A percentile compares a stretch with the other conserved stretches of the same genome.
These are phyloP conservation scores for Bujurquina vittata DNA, from an alignment of 2,113 vertebrate genomes.

Conservation along the genomic window DNA sequence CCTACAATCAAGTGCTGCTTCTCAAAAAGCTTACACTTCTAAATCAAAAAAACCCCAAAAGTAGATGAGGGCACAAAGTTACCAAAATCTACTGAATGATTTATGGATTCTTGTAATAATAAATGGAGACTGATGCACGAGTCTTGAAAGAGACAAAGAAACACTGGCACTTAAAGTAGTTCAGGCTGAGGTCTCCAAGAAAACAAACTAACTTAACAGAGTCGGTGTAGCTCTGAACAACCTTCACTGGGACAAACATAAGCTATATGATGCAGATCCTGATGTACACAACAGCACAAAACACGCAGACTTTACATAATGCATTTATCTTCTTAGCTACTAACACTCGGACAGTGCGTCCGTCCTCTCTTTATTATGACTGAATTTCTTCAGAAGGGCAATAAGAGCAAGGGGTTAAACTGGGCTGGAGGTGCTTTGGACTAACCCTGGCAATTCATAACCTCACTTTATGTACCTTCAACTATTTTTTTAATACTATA, in stretches of 20 bases:
- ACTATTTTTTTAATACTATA: neutral
- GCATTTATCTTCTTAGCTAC: neutral
- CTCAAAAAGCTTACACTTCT: constrained; percentile 73
- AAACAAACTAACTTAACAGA: neutral
- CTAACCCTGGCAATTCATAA: no score
- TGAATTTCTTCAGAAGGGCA: no score
- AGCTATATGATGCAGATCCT: neutral
- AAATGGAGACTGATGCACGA: constrained; percentile 47
- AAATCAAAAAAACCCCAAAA: constrained; percentile 47
- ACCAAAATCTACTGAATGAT: constrained; percentile 70
- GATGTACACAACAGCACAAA: neutral
- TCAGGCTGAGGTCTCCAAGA: constrained; percentile 26
- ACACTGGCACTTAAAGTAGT: constrained; percentile 12
- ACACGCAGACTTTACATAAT: neutral
- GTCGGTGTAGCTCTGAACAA: neutral
- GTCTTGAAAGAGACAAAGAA: constrained; percentile 37
- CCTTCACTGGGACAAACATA: neutral
- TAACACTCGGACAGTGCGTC: neutral
- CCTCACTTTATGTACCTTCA: no score
- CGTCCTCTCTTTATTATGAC: no score
- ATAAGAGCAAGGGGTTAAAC: no score
- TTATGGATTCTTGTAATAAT: constrained; percentile 60
- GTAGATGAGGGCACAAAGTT: constrained; percentile 59
- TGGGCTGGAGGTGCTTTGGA: no score
- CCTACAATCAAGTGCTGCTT: constrained; percentile 67